Conservation (phyloP, 2,113 vertebrate species). For the Climacteris rufus region DNA sequence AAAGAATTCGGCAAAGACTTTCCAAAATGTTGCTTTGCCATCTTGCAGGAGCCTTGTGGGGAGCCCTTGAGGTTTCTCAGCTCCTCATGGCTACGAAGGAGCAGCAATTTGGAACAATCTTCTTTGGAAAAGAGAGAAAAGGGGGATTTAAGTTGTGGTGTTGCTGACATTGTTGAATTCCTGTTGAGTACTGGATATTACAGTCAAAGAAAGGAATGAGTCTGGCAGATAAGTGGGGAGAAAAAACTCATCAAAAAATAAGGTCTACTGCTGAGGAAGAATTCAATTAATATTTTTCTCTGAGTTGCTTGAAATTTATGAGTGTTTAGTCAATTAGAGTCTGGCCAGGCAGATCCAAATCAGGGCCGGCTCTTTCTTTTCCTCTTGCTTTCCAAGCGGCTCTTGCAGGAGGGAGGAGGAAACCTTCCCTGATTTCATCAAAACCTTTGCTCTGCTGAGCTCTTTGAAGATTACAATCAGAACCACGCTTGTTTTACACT, state of each 20-base stretch:
- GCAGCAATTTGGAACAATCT: not conserved
- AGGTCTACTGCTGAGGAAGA: not conserved
- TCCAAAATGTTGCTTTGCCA: not conserved
- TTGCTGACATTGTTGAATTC: not conserved
- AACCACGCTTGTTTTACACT: not conserved
- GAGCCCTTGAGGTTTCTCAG: not conserved
- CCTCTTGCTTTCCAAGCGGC: not conserved
- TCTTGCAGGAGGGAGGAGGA: not conserved
- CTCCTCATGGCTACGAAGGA: not conserved
- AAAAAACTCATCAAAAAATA: not conserved
- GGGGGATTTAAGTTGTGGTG: not conserved
- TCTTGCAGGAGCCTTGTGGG: rapidly evolving
- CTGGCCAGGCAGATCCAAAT: not conserved
- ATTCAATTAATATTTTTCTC: not conserved
- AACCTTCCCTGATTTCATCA: not conserved
- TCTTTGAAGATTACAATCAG: not conserved
- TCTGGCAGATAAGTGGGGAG: not conserved
- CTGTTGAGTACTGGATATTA: not conserved
- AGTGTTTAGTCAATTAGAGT: not conserved
- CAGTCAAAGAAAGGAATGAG: not conserved
- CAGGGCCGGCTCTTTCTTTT: not conserved
- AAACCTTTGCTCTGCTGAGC: not conserved
- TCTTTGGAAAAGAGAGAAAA: not conserved
- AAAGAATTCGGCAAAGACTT: not conserved
- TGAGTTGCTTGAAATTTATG: not conserved